Evolutionary conservation across 2,797 vertebrate species (phyloP), one percentile per base, ranked within the genome.

Genomic region (Halcyon leucocephala): DNA sequence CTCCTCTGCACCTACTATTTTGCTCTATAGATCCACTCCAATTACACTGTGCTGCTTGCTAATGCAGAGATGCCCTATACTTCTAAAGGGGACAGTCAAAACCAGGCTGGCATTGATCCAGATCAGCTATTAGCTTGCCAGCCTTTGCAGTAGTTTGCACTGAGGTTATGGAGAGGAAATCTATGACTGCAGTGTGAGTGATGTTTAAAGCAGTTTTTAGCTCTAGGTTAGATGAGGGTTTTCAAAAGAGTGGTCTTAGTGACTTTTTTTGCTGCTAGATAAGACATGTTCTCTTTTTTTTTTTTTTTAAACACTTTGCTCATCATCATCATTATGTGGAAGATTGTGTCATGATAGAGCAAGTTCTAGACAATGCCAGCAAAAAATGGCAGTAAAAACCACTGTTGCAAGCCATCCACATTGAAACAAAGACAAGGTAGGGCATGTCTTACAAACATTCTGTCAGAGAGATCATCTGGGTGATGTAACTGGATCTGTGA

Each of bases 131-230:
- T 95, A 93, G 62, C 79, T 90, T 83, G 64, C 73, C 4, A 66
- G 83, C 57, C 81, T 96, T 96, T 94, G 84, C 81, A 65, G 76
- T 81, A 85, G 70, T 82, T 95, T 89, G 58, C 66, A 78, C 39
- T 62, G 82, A 90, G 83, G 88, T 93, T 86, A 90, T 54, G 84
- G 85, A 90, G 80, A 87, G 86, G 66, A 95, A 97, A 96, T 93
- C 90, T 93, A 95, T 95, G 93, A 82, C 74, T 65, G 74, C 78
- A 65, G 41, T 31, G 71, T 92, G 93, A 71, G 81, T 65, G 39
- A 58, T 54, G 51, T 95, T 93, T 92, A 89, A 89, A 95, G 65
- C 51, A 87, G 61, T 51, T 93, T 93, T 96, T 92, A 93, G 77
- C 70, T 93, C 62, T 51, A 70, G 84, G 62, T 94, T 93, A 92